A percentile compares a stretch with the other conserved stretches of the same genome.
Conservation (phyloP, 2,113 vertebrate species). For the Gobio gobio region DNA sequence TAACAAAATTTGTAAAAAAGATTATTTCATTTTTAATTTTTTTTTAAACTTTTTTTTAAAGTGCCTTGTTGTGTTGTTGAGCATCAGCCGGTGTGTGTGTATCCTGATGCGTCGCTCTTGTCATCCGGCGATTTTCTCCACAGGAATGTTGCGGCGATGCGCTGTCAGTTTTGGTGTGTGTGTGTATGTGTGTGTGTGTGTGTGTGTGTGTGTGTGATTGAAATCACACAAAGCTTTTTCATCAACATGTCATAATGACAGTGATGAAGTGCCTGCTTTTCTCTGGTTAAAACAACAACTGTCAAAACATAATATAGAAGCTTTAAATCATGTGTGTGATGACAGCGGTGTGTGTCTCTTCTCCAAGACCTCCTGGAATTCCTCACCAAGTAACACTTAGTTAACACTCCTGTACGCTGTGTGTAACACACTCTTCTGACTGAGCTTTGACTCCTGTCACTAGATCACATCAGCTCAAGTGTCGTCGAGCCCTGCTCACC, state of each 20-base stretch:
- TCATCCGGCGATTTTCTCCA: slow-evolving; percentile 48
- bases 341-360: slow-evolving; percentile 7
- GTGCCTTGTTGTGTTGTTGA: neutral
- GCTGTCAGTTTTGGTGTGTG: slow-evolving; percentile 42
- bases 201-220: neutral
- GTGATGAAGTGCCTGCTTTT: slow-evolving; percentile 28
- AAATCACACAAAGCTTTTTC: slow-evolving; percentile 17
- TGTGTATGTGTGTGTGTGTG: too few relatives aligned
- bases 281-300: neutral
- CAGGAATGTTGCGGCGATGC: slow-evolving; percentile 21
- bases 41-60: neutral
- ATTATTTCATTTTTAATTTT: neutral
- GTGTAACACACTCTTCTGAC: neutral
- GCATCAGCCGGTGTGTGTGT: neutral
- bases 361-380: neutral
- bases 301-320: neutral
- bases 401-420: neutral
- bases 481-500: slow-evolving; percentile 15
- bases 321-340: slow-evolving; percentile 17
- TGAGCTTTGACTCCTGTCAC: slow-evolving; percentile 31
- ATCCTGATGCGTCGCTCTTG: slow-evolving; percentile 46
- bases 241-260: slow-evolving; percentile 6
- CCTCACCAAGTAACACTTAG: neutral
- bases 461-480: slow-evolving; percentile 2
- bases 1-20: neutral